Evolutionary conservation across 2,113 vertebrate species (phyloP).

Genomic region (Regulus satrapa): DNA sequence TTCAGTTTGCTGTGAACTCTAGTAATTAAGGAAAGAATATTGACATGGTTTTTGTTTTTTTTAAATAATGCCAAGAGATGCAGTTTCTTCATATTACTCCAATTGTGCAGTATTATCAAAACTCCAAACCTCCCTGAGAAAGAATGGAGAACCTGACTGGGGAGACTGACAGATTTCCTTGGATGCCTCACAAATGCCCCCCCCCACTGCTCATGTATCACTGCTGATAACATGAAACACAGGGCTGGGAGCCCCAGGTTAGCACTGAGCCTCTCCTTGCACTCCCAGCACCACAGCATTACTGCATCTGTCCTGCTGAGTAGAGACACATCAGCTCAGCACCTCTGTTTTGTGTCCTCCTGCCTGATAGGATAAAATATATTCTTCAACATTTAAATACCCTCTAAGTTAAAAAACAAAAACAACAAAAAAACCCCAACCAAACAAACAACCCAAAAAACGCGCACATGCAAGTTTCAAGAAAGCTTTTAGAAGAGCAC

Average conservation of each 20-base stretch:
- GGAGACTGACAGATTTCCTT: neutral
- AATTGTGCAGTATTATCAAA: neutral
- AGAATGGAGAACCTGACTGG: neutral
- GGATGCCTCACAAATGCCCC: fast-evolving
- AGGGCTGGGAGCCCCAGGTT: neutral
- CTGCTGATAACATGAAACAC: fast-evolving
- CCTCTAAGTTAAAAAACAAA: neutral
- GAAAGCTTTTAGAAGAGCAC: constrained; percentile 28
- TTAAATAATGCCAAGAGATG: neutral
- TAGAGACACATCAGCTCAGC: neutral
- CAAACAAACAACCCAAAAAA: too few species aligned
- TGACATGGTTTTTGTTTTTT: neutral
- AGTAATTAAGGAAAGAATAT: neutral
- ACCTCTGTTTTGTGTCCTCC: neutral
- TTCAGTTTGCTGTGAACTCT: neutral
- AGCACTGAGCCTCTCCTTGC: neutral
- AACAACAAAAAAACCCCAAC: too few species aligned
- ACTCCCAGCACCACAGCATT: neutral
- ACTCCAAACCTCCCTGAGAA: neutral
- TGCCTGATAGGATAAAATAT: fast-evolving
- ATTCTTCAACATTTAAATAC: neutral
- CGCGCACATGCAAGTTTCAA: neutral
- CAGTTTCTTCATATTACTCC: neutral
- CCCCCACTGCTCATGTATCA: fast-evolving
- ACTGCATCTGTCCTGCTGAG: neutral